Base-by-base conservation (phyloP, 2,113 vertebrate genomes). In the Entelurus aequoreus region DNA sequence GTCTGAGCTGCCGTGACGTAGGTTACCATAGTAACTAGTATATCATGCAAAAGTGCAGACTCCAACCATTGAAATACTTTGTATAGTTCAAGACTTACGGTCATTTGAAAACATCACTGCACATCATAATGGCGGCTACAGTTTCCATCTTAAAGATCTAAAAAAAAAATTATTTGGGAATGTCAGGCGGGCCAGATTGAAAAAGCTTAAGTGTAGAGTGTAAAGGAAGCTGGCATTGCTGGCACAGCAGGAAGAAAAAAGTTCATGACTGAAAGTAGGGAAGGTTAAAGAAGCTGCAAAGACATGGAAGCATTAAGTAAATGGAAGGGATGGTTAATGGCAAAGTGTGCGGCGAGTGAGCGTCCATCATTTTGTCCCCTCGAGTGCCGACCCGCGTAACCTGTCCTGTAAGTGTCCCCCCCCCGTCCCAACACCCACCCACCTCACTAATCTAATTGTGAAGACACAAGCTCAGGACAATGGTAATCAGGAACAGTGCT, bases 401-500 rank as follows among this genome's bases (percentile, higher is more conserved):
- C 86, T 78, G 81, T 72, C 77, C 81, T 69, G 70, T 81, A 74
- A 82, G 70, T 69, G 65, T 80, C 84, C 80, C 81, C 81, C 19
- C 55, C 12, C 81, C 88, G 84, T 79, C 79, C 81, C 84, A 86
- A 86, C 72, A 79, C 19, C 19, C 19, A 19, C 19, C 28, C 28
- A 28, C 28, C 28, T 28, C 28, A 84, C 70, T 87, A 87, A 89
- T 84, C 73, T 84, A 85, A 90, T 88, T 88, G 84, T 79, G 70
- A 74, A 82, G 87, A 88, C 78, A 84, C 78, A 86, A 82, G 81
- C 70, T 71, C 72, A 56, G 79, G 74, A 88, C 85, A 88, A 87
- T 86, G 82, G 82, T 80, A 83, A 89, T 88, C 85, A 86, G 62
- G 78, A 73, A 69, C 78, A 77, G 85, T 84, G 81, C 80, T 86